Percentiles rank a stretch among this genome's conserved stretches.
These are phyloP conservation scores for Cerceris ruficornis DNA, from an alignment of 2,888 invertebrate species.

Conservation along the genomic window DNA sequence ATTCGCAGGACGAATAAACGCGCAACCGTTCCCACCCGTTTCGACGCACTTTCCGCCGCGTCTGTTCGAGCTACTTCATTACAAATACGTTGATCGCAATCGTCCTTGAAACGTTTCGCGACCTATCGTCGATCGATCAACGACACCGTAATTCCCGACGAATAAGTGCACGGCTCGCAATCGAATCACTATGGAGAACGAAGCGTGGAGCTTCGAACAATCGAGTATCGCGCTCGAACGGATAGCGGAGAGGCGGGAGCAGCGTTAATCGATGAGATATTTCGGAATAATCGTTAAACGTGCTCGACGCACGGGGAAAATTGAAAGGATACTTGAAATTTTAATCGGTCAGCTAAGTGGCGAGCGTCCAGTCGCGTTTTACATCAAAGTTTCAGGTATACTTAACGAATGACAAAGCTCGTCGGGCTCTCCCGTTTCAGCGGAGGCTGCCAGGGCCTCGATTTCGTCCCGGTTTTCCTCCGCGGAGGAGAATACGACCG, in stretches of 20 bases:
- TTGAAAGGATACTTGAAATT: not conserved
- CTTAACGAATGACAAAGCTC: not conserved
- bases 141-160: not conserved
- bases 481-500: constrained; percentile 22
- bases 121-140: too few species aligned
- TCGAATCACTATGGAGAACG: too few species aligned
- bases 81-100: too few species aligned
- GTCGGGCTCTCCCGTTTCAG: not conserved
- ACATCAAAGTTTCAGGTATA: not conserved
- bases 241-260: too few species aligned
- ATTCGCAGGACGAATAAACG: constrained; percentile 58
- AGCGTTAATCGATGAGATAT: too few species aligned
- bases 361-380: not conserved
- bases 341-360: constrained; percentile 1
- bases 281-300: not conserved
- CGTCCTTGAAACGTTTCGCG: too few species aligned
- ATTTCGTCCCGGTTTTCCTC: not conserved
- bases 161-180: too few species aligned
- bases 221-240: too few species aligned
- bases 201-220: too few species aligned
- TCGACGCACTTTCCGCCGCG: too few species aligned
- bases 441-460: not conserved
- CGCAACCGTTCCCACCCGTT: not conserved
- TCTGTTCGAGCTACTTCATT: too few species aligned
- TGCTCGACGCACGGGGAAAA: not conserved